These are phyloP conservation scores for Mythimna ferrago DNA, from an alignment of 2,888 invertebrate species.

Conservation along the genomic window DNA sequence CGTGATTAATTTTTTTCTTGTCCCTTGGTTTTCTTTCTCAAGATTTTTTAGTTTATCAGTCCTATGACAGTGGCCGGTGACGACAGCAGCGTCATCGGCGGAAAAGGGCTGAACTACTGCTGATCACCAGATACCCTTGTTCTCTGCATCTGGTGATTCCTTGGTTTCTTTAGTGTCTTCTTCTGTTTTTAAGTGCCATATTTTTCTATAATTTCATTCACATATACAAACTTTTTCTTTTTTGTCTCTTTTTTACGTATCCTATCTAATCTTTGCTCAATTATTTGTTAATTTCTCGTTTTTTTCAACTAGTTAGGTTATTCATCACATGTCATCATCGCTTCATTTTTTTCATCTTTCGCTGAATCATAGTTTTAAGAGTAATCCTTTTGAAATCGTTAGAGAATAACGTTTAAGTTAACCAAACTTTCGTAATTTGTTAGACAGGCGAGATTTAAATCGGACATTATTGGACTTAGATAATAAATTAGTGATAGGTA, in stretches of 20 bases:
- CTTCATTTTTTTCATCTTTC: neutral
- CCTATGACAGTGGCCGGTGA: slow-evolving; percentile 15
- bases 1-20: too few species aligned
- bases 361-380: slow-evolving; percentile 34
- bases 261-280: neutral
- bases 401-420: neutral
- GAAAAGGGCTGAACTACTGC: slow-evolving; percentile 26
- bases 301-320: neutral
- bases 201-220: neutral
- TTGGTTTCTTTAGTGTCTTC: slow-evolving; percentile 8
- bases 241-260: neutral
- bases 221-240: neutral
- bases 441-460: slow-evolving; percentile 14
- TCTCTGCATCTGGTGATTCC: slow-evolving; percentile 29
- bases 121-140: slow-evolving; percentile 37
- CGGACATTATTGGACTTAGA: slow-evolving; percentile 11
- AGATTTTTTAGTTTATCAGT: neutral
- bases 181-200: slow-evolving; percentile 3
- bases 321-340: neutral
- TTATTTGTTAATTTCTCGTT: neutral
- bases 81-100: slow-evolving; percentile 50
- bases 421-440: neutral
- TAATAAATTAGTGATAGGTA: neutral
- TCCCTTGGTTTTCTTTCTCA: too few species aligned
- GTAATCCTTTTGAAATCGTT: slow-evolving; percentile 20